Base-by-base conservation (phyloP, 2,888 invertebrate genomes). In the Drosophila vallismaia region DNA sequence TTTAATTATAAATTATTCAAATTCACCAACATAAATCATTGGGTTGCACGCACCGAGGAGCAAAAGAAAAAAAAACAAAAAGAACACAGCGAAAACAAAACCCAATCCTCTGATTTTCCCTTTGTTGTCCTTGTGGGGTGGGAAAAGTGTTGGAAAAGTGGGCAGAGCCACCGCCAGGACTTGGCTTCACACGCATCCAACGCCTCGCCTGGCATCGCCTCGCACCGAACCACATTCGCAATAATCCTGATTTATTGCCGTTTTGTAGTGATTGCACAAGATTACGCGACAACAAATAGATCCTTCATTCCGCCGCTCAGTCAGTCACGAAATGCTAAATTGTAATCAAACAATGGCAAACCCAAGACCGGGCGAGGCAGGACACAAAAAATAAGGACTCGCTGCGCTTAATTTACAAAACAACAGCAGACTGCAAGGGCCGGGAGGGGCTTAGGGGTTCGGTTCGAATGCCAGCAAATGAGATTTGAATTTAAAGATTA, bases 181-280 rank as follows among this genome's bases (percentile, higher is more conserved):
- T 24, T 14, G 12, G 64, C 57, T 77, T 86, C 88, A 75, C 88
- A 89, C 88, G 85, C 88, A 86, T 89, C 84, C 10, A 33, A 4
- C n/a, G 33, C 33, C 33, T n/a, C 4, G 80, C 77, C 79, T 40
- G 12, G 38, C 38, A 38, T 40, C 88, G 85, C 88, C 84, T 81
- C 85, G 59, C 62, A 59, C 31, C 62, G 59, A 48, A 49, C 84
- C 85, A 88, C 89, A 89, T 89, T 88, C 89, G 85, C 86, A 78
- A 87, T 91, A 90, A 90, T 90, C 90, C 91, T 90, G 90, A 90
- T 90, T 90, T 90, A 90, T 90, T 91, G 83, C 91, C 86, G 74
- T 90, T 88, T 89, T 88, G 89, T 89, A 88, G 82, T 87, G 90
- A 90, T 90, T 90, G 88, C 88, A 83, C 76, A 83, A 89, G 90